Percentiles rank a stretch among this genome's conserved stretches.
phyloP scores from a whole-genome alignment of 2,797 vertebrate species.

The Rousettus madagascariensis region DNA sequence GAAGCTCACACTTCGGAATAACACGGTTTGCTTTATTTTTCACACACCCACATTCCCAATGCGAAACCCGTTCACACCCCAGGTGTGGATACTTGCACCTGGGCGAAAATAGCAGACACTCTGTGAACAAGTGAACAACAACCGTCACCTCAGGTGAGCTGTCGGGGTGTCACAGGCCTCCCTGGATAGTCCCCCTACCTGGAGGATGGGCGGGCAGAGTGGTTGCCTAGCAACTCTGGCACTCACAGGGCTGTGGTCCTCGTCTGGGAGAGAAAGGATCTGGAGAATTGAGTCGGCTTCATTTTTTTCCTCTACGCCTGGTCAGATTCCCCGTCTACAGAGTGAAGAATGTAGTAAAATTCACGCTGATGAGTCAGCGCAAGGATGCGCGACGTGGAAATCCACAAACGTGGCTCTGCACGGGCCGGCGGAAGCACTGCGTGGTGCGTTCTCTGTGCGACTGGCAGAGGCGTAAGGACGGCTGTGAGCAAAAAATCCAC shows the following conservation, averaged over 20 bases:
- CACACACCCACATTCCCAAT: background rate
- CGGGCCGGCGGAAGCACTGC: accelerated
- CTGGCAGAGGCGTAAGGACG: background rate
- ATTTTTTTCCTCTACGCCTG: background rate
- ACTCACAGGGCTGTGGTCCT: accelerated
- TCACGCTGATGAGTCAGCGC: background rate
- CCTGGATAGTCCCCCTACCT: background rate
- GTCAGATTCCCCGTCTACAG: background rate
- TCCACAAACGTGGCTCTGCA: accelerated
- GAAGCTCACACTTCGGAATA: background rate
- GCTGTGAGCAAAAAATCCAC: background rate
- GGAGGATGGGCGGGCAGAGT: background rate
- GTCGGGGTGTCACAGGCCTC: background rate
- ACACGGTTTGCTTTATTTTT: conserved; percentile 8
- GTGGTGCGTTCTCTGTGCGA: accelerated
- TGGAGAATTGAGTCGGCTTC: background rate
- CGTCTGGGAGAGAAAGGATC: background rate
- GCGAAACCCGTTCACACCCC: background rate
- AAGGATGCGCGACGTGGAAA: accelerated
- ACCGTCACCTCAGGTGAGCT: background rate
- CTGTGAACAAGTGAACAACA: background rate
- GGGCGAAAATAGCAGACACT: background rate
- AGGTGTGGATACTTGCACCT: background rate
- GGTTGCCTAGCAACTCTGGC: background rate
- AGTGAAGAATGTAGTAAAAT: background rate